Base-by-base conservation (phyloP, 2,797 vertebrate genomes). In the Pipistrellus pygmaeus region DNA sequence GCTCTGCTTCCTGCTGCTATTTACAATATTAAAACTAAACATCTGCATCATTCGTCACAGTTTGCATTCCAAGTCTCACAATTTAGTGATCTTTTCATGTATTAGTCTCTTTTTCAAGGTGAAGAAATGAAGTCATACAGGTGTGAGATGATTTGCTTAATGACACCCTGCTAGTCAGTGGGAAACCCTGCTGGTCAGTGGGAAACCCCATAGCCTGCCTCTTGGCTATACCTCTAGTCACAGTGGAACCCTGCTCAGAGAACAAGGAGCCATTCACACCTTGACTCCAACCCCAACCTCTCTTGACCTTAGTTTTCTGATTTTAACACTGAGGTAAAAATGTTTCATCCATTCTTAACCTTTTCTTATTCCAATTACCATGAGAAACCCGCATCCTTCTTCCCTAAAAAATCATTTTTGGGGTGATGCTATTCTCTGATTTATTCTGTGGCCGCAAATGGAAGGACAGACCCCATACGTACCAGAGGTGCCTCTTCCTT, bases 71-170 rank as follows among this genome's bases (percentile, higher is more conserved):
- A 57, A 87, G 68, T 55, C 83, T 93, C 73, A 53, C 12, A 51
- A 21, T 57, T 72, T 73, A 60, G 57, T 27, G n/a, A 41, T 32
- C 60, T 23, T 80, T 90, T 83, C 2, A 35, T 38, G 8, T 46
- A 78, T 35, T 13, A 57, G n/a, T 72, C n/a, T 94, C 32, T 69
- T n/a, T 85, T 87, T 90, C 85, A 57, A 96, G 64, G 78, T 15
- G 68, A 94, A 96, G 64, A 75, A 85, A 82, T 81, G n/a, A 71
- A 91, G 30, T 77, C 75, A 48, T 46, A 48, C 8, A 38, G 71
- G 69, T 27, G 53, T 4, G 21, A 18, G 30, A 55, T 73, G 68
- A 84, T 66, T 60, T 85, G 60, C 21, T 72, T 41, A 73, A 71
- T 77, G 17, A 18, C 41, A 78, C 35, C 10, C 17, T 57, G 48